Evolutionary conservation across 2,113 vertebrate species (phyloP), one percentile per base, ranked within the genome.

Genomic region (Nymphicus hollandicus): DNA sequence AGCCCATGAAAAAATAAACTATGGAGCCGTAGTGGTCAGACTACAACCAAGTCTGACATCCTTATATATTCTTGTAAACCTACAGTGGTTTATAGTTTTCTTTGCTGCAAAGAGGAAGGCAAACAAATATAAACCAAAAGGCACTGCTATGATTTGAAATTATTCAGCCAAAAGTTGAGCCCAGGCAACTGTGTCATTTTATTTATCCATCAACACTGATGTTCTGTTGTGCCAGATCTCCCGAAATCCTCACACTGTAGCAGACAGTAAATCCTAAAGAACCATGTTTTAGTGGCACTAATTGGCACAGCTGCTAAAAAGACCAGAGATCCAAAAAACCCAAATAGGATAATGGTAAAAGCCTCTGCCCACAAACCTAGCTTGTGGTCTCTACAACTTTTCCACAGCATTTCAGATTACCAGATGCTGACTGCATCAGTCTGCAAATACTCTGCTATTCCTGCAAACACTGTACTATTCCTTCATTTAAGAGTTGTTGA

Each of bases 291-390:
- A 74, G 63, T 88, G 82, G 89, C 14, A 9, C 22, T 74, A 37
- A 68, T 47, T 81, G 72, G 47, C 29, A 55, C n/a, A 84, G 83
- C 55, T 95, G 69, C 64, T 85, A 65, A 88, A 92, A 92, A 89
- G 29, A 86, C 82, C 80, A 50, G 82, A 70, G 47, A 47, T 29
- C 6, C 10, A 15, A 63, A 81, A 91, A 81, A 49, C 0, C 0
- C 56, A 83, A 94, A 86, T 71, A 89, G 86, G 83, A 84, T 84
- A 92, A 91, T 95, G 77, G 50, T 55, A 79, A 92, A 88, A 96
- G 24, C 47, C 56, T 95, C 76, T 92, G 65, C 55, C 91, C 93
- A 91, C 83, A 97, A 79, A 37, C 39, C 47, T 33, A 92, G 17
- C 77, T 91, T 90, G 81, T 93, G 95, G 86, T 92, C 46, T 86